Conservation (phyloP, 2,113 vertebrate genomes). For the Sciurus niger region DNA sequence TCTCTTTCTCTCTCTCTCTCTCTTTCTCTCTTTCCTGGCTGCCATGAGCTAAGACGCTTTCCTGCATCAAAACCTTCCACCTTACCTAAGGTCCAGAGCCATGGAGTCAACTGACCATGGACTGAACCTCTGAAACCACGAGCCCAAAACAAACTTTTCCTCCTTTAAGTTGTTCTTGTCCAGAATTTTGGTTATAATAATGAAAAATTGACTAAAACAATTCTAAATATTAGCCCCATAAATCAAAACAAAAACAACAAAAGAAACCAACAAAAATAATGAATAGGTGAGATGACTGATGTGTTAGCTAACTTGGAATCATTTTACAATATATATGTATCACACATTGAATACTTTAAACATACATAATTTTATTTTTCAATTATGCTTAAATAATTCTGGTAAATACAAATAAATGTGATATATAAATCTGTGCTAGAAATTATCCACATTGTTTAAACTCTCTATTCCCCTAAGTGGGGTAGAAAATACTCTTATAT, state of each 20-base stretch:
- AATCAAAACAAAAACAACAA: background rate
- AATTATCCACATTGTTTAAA: background rate
- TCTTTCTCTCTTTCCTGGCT: too few species aligned
- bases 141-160: too few species aligned
- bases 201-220: too few species aligned
- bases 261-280: background rate
- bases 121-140: too few species aligned
- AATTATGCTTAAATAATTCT: background rate
- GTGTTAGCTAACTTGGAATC: background rate
- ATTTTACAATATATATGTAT: background rate
- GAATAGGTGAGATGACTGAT: background rate
- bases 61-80: too few species aligned
- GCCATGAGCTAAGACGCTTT: too few species aligned
- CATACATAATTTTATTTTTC: background rate
- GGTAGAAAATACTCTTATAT: background rate
- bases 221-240: background rate
- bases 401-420: background rate
- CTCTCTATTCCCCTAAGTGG: background rate
- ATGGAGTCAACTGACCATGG: too few species aligned
- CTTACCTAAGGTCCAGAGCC: too few species aligned
- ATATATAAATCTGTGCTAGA: background rate
- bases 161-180: too few species aligned
- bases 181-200: too few species aligned
- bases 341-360: background rate
- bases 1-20: too few species aligned